These are phyloP conservation scores for Lepidotrigona ventralis DNA, from an alignment of 1,140 invertebrate genomes.

Conservation along the genomic window DNA sequence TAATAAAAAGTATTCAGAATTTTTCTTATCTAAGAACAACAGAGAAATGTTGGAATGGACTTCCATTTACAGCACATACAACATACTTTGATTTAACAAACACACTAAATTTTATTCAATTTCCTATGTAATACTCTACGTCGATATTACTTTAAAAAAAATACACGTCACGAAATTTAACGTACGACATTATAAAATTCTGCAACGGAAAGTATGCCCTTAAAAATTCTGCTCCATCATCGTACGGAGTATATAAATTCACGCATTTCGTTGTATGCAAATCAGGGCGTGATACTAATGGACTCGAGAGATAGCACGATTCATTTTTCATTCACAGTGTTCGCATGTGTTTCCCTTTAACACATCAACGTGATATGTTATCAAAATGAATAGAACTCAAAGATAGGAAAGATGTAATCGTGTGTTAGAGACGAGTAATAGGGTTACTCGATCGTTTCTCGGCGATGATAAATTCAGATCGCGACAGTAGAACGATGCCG, in stretches of 20 bases:
- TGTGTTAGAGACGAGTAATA: background rate
- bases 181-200: too few relatives aligned
- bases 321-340: background rate
- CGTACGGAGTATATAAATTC: background rate
- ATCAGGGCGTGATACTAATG: background rate
- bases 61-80: background rate
- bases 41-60: background rate
- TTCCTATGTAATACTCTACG: background rate
- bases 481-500: slow-evolving; percentile 13
- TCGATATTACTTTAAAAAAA: background rate
- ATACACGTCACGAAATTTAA: background rate
- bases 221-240: too few relatives aligned
- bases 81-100: background rate
- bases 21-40: background rate
- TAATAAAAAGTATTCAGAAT: background rate
- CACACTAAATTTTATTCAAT: background rate
- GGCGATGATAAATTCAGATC: background rate
- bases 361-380: too few relatives aligned
- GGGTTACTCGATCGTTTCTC: background rate
- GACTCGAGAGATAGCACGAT: background rate
- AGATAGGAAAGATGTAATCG: too few relatives aligned
- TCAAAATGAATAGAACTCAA: too few relatives aligned
- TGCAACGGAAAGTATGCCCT: too few relatives aligned
- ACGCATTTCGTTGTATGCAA: background rate
- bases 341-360: too few relatives aligned